phyloP scores from a whole-genome alignment of 2,113 vertebrate genomes.

The Odontesthes bonariensis region DNA sequence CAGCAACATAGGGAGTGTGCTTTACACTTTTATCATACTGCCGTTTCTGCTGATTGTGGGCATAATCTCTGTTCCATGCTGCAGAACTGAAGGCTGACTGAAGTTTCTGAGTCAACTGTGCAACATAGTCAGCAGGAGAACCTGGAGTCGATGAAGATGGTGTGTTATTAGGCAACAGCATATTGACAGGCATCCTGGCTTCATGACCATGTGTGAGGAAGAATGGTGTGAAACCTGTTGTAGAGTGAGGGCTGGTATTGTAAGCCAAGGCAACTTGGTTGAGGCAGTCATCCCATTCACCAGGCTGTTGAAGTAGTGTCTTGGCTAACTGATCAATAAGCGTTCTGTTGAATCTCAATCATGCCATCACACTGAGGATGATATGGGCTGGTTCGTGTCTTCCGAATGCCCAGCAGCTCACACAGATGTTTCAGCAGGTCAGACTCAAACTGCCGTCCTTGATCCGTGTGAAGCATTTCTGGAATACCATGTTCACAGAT shows the following conservation, averaged over 20 bases:
- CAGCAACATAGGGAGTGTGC: slow-evolving; percentile 12
- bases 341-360: not conserved
- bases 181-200: slow-evolving; percentile 9
- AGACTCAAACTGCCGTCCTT: not conserved
- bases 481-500: not conserved
- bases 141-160: not conserved
- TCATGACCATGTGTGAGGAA: slow-evolving; percentile 18
- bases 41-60: slow-evolving; percentile 20
- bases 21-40: not conserved
- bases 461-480: not conserved
- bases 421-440: not conserved
- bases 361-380: not conserved
- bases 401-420: not conserved
- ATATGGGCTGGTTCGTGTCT: slow-evolving; percentile 2
- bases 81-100: slow-evolving; percentile 7
- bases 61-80: slow-evolving; percentile 7
- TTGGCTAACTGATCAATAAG: not conserved
- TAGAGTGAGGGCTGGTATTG: slow-evolving; percentile 30
- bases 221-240: slow-evolving; percentile 13
- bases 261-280: slow-evolving; percentile 38
- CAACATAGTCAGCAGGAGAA: slow-evolving; percentile 18
- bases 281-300: slow-evolving; percentile 20
- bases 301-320: slow-evolving; percentile 20
- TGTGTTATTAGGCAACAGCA: slow-evolving; percentile 11
- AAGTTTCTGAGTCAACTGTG: slow-evolving; percentile 25